Percentiles rank a stretch among this genome's conserved stretches.
phyloP scores from a whole-genome alignment of 2,113 vertebrate species.

The Corythornis madagascariensis region DNA sequence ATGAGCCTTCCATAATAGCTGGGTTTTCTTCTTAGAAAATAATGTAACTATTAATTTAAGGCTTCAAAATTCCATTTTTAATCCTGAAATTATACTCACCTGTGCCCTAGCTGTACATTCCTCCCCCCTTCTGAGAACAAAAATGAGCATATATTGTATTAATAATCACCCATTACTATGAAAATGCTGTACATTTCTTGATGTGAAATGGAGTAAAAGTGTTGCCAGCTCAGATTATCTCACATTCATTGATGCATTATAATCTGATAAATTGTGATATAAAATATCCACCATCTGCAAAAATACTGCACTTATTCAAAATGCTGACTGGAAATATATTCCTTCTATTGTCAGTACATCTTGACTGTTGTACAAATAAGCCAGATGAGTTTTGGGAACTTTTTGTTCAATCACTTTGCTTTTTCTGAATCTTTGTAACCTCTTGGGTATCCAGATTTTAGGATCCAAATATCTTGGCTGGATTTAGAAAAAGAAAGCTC shows the following conservation, averaged over 20 bases:
- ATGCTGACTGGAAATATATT: background rate
- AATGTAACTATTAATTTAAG: background rate
- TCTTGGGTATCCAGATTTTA: background rate
- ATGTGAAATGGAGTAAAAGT: background rate
- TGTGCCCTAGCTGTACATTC: background rate
- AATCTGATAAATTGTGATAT: background rate
- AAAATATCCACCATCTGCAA: background rate
- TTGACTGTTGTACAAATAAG: background rate
- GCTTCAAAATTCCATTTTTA: background rate
- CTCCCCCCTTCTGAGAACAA: background rate
- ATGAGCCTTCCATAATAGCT: background rate
- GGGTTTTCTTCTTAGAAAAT: background rate
- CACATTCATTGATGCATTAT: background rate
- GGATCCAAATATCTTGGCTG: background rate
- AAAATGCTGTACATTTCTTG: background rate
- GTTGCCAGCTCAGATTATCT: background rate
- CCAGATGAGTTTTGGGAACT: background rate
- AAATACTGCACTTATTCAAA: background rate
- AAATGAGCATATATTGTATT: background rate
- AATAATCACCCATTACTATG: background rate
- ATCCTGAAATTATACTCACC: background rate
- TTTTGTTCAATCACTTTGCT: background rate
- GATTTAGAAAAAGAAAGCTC: background rate
- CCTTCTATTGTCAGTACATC: background rate
- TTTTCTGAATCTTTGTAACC: background rate